Evolutionary conservation across 2,113 vertebrate species (phyloP).

Genomic region (Chrysemys picta): DNA sequence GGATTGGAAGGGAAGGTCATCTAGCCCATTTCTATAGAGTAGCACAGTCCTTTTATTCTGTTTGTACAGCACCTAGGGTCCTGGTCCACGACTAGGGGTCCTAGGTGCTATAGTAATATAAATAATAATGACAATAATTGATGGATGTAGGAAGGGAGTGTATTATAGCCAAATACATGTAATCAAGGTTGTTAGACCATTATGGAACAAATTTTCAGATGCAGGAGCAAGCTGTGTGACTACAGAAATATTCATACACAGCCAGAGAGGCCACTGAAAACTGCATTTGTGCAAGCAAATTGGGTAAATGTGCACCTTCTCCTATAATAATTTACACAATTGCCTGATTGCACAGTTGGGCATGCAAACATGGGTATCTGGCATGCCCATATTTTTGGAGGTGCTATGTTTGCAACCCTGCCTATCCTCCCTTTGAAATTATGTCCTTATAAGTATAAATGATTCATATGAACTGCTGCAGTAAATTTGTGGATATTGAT

Average conservation of each 20-base stretch:
- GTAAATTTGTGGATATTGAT: not conserved
- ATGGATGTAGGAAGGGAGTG: not conserved
- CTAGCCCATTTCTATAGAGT: not conserved
- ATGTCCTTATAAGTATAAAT: not conserved
- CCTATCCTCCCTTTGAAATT: not conserved
- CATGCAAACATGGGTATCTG: rapidly evolving
- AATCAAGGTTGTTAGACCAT: not conserved
- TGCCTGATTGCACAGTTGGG: not conserved
- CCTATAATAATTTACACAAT: not conserved
- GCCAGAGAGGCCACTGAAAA: not conserved
- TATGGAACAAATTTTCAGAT: not conserved
- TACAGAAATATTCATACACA: not conserved
- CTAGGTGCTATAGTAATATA: not conserved
- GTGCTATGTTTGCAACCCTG: not conserved
- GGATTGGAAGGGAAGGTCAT: not conserved
- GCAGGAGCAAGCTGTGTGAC: not conserved
- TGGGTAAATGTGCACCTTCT: not conserved
- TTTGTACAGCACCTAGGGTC: not conserved
- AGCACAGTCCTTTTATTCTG: not conserved
- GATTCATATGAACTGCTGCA: not conserved
- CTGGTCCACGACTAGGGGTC: not conserved
- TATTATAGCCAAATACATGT: not conserved
- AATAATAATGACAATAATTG: not conserved
- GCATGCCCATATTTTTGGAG: not conserved
- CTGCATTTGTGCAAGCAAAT: not conserved